Conservation (phyloP, 2,888 invertebrate genomes). For the Griposia aprilina region DNA sequence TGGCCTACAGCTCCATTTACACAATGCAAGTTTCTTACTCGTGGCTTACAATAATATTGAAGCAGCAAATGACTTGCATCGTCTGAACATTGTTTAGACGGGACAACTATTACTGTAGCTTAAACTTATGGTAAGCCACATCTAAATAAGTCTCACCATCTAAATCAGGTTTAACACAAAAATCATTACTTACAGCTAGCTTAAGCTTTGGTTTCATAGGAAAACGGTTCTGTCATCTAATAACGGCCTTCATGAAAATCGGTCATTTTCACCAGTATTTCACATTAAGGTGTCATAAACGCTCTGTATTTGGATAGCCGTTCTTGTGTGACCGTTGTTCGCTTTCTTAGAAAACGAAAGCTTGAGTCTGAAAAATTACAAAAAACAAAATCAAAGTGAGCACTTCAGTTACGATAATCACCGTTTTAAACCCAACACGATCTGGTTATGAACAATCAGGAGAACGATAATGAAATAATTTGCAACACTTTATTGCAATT, state of each 20-base stretch:
- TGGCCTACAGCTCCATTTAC: neutral
- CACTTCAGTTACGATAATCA: slow-evolving; percentile 57
- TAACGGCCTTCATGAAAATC: no score
- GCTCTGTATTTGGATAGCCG: no score
- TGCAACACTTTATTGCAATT: slow-evolving; percentile 83
- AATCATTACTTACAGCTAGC: neutral
- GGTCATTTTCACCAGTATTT: no score
- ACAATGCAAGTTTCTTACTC: no score
- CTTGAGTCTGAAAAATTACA: neutral
- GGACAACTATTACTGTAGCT: neutral
- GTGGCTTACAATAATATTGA: neutral
- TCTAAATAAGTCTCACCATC: neutral
- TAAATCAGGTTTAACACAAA: neutral
- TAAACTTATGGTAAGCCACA: neutral
- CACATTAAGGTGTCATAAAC: no score
- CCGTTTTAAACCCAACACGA: slow-evolving; percentile 70
- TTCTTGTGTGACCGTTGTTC: no score
- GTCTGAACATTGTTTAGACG: neutral
- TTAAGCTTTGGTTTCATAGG: no score
- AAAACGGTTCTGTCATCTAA: no score
- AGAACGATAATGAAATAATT: slow-evolving; percentile 82
- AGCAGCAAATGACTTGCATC: neutral
- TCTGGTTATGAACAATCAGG: slow-evolving; percentile 70
- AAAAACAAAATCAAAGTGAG: slow-evolving; percentile 38
- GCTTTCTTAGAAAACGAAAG: no score